Percentiles rank a stretch among this genome's conserved stretches.
Conservation (phyloP, 2,113 vertebrate genomes). For the Hydropotes inermis region DNA sequence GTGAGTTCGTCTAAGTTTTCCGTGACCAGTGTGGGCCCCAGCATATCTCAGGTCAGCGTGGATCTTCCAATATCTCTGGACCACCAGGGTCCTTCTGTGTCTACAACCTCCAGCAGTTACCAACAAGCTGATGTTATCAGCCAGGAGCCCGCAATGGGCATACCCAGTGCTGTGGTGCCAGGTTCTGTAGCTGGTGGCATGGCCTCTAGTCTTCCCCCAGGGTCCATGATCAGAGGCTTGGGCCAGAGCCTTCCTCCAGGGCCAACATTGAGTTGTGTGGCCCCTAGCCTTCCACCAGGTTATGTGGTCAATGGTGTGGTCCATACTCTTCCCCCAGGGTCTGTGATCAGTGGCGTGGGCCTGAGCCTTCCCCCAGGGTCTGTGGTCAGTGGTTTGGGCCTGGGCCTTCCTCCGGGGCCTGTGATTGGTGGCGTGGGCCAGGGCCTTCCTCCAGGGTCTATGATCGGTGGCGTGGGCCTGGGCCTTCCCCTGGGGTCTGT, state of each 20-base stretch:
- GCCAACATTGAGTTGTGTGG: background rate
- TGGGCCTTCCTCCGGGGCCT: background rate
- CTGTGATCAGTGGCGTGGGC: background rate
- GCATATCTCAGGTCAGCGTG: background rate
- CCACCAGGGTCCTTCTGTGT: background rate
- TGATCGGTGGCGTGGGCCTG: background rate
- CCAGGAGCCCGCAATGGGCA: background rate
- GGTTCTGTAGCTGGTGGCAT: background rate
- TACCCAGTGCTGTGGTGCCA: background rate
- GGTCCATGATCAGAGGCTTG: background rate
- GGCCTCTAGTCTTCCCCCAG: background rate
- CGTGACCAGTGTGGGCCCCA: rapidly evolving
- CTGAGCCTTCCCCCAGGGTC: background rate
- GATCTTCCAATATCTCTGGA: background rate
- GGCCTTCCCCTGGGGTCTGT: background rate
- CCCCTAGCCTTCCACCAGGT: background rate
- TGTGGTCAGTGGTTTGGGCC: background rate
- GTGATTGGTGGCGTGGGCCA: background rate
- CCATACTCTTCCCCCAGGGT: background rate
- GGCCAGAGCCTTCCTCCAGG: background rate
- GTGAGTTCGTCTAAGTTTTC: background rate
- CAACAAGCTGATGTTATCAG: background rate
- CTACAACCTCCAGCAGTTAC: background rate
- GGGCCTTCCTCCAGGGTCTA: background rate
- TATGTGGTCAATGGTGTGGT: background rate